Evolutionary conservation across 2,888 invertebrate species (phyloP).

Genomic region (Plemyria rubiginata): DNA sequence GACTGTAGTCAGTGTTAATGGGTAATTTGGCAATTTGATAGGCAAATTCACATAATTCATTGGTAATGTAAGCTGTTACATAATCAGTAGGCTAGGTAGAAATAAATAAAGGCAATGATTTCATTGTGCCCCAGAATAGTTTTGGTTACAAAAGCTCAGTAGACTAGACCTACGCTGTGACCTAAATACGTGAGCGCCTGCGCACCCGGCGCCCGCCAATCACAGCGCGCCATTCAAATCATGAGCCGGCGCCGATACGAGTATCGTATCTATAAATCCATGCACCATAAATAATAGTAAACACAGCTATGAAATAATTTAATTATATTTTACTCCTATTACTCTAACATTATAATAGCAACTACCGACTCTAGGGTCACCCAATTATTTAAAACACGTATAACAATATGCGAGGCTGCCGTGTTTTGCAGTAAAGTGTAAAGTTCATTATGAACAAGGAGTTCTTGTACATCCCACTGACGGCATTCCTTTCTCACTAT

Average conservation of each 20-base stretch:
- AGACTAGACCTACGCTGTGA: slow-evolving; percentile 78
- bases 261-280: slow-evolving; percentile 64
- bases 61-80: slow-evolving; percentile 21
- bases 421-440: too few relatives aligned
- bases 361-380: slow-evolving; percentile 33
- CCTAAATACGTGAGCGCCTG: slow-evolving; percentile 76
- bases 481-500: too few relatives aligned
- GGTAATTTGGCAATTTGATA: neutral
- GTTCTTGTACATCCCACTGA: too few relatives aligned
- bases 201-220: slow-evolving; percentile 78
- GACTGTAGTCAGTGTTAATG: neutral
- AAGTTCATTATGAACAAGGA: too few relatives aligned
- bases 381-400: neutral
- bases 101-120: slow-evolving; percentile 32
- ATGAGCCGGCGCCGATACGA: slow-evolving; percentile 71
- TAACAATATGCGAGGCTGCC: too few relatives aligned
- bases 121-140: slow-evolving; percentile 42
- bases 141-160: slow-evolving; percentile 62
- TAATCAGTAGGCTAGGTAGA: slow-evolving; percentile 14
- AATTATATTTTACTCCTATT: slow-evolving; percentile 49
- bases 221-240: slow-evolving; percentile 74
- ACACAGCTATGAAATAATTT: slow-evolving; percentile 66
- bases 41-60: slow-evolving; percentile 25
- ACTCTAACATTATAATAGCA: slow-evolving; percentile 39
- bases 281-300: slow-evolving; percentile 66